phyloP scores from a whole-genome alignment of 1,140 invertebrate genomes.

The Heterodera schachtii region DNA sequence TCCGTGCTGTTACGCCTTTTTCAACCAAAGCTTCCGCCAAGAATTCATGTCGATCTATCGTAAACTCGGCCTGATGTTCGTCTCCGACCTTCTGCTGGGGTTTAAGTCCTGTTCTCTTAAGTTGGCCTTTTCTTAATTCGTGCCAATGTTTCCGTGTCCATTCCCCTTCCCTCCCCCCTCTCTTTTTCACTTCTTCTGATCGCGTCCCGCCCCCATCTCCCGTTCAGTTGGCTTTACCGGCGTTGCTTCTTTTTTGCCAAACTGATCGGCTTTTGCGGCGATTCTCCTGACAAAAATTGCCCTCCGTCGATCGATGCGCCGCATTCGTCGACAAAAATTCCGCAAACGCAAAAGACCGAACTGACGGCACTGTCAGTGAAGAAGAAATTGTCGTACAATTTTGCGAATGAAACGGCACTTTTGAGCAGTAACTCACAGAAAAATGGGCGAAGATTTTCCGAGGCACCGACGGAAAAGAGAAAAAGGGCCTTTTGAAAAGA shows the following conservation, averaged over 20 bases:
- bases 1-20: slow-evolving; percentile 62
- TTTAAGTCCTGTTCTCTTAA: too few species aligned
- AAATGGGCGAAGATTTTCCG: neutral
- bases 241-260: slow-evolving; percentile 18
- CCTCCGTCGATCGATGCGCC: neutral
- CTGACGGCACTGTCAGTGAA: neutral
- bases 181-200: slow-evolving; percentile 22
- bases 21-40: slow-evolving; percentile 61
- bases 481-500: neutral
- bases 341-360: slow-evolving; percentile 14
- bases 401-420: neutral
- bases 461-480: neutral
- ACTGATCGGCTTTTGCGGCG: neutral
- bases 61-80: slow-evolving; percentile 51
- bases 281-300: neutral
- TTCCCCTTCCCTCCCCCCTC: neutral
- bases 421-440: neutral
- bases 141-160: neutral
- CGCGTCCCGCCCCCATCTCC: neutral
- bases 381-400: neutral
- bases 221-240: slow-evolving; percentile 29
- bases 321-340: neutral
- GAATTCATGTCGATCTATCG: slow-evolving; percentile 59
- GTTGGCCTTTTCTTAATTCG: too few species aligned
- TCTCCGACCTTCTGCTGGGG: neutral